Percentiles rank a stretch among this genome's conserved stretches.
Conservation (phyloP, 2,113 vertebrate genomes). For the Petromus typicus region DNA sequence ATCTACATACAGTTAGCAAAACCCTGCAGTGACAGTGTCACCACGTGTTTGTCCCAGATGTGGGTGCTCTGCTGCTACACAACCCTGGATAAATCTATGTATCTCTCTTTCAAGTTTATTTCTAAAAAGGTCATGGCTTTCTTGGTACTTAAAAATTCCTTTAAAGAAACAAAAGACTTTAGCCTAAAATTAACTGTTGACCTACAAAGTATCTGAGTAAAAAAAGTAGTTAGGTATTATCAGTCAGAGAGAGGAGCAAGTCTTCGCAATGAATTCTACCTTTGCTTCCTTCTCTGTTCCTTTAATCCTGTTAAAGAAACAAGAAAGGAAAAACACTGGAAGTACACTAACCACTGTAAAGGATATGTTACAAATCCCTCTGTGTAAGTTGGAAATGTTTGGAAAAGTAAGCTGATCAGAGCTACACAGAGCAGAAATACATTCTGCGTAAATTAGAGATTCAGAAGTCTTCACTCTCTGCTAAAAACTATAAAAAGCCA, state of each 20-base stretch:
- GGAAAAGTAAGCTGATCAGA: conserved; percentile 55
- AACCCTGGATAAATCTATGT: neutral
- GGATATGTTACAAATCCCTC: neutral
- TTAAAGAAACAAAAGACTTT: conserved; percentile 42
- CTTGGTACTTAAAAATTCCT: neutral
- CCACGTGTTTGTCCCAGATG: neutral
- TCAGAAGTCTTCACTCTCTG: conserved; percentile 32
- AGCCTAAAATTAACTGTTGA: neutral
- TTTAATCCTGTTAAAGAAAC: conserved; percentile 28
- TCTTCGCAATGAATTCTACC: neutral
- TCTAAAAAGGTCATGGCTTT: neutral
- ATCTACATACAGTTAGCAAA: neutral
- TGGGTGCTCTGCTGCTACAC: neutral
- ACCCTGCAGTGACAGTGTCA: neutral
- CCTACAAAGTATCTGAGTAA: neutral
- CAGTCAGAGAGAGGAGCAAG: neutral
- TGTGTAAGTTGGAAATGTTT: neutral
- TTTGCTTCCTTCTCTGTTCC: neutral
- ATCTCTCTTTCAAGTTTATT: neutral
- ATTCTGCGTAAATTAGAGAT: conserved; percentile 21
- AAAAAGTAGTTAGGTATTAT: neutral
- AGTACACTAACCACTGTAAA: neutral
- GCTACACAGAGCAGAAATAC: conserved; percentile 37
- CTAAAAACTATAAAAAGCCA: conserved; percentile 32
- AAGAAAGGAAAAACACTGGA: conserved; percentile 2